These are phyloP conservation scores for Torymus aiolomorphi DNA, from an alignment of 2,888 invertebrate species.

Conservation along the genomic window DNA sequence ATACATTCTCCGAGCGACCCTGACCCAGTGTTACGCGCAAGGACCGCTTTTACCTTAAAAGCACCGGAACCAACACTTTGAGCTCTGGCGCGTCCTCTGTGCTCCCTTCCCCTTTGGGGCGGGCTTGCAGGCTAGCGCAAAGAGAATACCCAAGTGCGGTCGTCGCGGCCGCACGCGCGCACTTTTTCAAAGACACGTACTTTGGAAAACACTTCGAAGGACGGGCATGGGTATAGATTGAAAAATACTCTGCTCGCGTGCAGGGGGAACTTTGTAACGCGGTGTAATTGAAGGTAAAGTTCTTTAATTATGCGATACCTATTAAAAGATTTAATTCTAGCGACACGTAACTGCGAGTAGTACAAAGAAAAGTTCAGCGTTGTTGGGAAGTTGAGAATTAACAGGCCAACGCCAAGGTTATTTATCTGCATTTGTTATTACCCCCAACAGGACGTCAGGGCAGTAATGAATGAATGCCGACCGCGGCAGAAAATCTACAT, in stretches of 20 bases:
- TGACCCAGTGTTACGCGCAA: conserved; percentile 34
- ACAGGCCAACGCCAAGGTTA: background rate
- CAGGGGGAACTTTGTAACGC: conserved; percentile 6
- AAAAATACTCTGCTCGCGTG: background rate
- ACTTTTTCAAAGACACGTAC: conserved; percentile 39
- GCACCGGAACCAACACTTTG: conserved; percentile 20
- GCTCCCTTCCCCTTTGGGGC: no score
- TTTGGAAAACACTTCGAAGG: conserved; percentile 45
- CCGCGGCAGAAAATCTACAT: conserved; percentile 37
- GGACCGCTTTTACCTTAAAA: conserved; percentile 21
- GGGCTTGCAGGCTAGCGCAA: background rate
- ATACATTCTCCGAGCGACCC: conserved; percentile 1
- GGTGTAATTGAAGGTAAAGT: background rate
- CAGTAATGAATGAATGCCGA: conserved; percentile 2
- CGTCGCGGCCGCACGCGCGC: background rate
- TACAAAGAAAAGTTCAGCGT: no score
- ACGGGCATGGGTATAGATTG: no score
- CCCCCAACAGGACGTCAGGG: background rate
- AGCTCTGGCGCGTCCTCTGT: background rate
- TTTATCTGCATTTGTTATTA: conserved; percentile 6
- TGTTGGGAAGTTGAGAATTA: background rate
- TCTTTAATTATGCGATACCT: no score
- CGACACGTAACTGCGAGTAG: no score
- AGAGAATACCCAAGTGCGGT: conserved; percentile 47
- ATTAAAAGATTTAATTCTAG: no score